Conservation (phyloP, 2,888 invertebrate genomes). For the Leptopilina syphax region DNA sequence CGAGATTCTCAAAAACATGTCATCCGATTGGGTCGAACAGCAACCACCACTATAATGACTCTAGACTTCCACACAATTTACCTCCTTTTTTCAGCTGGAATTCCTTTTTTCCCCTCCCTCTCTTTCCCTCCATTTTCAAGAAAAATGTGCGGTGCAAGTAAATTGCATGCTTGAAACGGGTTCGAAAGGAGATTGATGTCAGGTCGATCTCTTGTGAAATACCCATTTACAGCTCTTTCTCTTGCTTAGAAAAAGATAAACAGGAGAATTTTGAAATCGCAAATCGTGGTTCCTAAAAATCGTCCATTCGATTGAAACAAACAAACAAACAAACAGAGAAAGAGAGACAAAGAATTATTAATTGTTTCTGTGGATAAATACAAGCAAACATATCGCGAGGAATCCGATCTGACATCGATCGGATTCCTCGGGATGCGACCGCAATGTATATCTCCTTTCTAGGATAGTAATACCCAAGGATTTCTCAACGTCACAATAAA, state of each 20-base stretch:
- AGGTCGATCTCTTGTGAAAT: constrained; percentile 37
- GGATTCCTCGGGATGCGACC: constrained; percentile 39
- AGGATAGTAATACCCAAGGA: constrained; percentile 34
- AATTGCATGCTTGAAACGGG: constrained; percentile 39
- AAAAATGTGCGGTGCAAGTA: constrained; percentile 30
- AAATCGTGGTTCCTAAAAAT: constrained; percentile 31
- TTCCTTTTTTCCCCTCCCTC: neutral
- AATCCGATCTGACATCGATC: constrained; percentile 35
- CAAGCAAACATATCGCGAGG: constrained; percentile 23
- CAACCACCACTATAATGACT: constrained; percentile 22
- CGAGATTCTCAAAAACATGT: neutral
- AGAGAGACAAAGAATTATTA: constrained; percentile 17
- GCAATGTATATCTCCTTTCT: constrained; percentile 40
- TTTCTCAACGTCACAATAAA: constrained; percentile 38
- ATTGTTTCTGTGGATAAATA: constrained; percentile 23
- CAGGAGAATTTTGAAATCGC: constrained; percentile 19
- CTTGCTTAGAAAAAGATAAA: neutral
- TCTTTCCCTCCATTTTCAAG: neutral
- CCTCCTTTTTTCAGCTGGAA: neutral
- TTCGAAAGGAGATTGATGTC: constrained; percentile 40
- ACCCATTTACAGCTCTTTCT: constrained; percentile 36
- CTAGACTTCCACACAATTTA: constrained; percentile 25
- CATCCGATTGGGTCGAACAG: constrained; percentile 14
- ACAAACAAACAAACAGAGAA: no score
- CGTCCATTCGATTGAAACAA: neutral